A percentile compares a stretch with the other conserved stretches of the same genome.
phyloP scores from a whole-genome alignment of 1,140 invertebrate genomes.

The Polypedilum pembai region DNA sequence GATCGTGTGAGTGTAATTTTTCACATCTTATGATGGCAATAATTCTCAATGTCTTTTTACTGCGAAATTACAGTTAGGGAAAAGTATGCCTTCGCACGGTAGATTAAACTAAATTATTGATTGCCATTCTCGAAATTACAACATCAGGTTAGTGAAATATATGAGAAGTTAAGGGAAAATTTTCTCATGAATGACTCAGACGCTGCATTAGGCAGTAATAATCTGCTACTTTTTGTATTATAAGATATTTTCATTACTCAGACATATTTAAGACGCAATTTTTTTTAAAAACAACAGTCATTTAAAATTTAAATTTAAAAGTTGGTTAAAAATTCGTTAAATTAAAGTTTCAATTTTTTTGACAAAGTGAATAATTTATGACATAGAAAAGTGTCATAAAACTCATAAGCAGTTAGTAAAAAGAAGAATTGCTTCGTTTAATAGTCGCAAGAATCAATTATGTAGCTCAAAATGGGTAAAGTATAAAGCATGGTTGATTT shows the following conservation, averaged over 20 bases:
- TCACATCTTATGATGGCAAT: neutral
- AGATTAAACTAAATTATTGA: constrained; percentile 14
- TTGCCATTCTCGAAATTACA: neutral
- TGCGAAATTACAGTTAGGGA: neutral
- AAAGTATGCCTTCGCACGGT: neutral
- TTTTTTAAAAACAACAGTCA: too few species aligned
- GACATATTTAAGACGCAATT: too few species aligned
- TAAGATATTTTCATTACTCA: too few species aligned
- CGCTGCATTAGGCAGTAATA: neutral
- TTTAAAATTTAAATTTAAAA: too few species aligned
- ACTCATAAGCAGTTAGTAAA: neutral
- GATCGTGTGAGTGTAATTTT: neutral
- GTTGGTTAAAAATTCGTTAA: too few species aligned
- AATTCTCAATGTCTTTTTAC: neutral
- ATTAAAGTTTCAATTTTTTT: neutral
- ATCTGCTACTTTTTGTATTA: neutral
- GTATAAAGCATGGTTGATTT: constrained; percentile 12
- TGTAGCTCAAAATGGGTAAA: neutral
- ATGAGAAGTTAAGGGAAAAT: neutral
- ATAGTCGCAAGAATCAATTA: constrained; percentile 3
- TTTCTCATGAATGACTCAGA: constrained; percentile 32
- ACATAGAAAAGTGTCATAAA: neutral
- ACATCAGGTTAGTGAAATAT: neutral
- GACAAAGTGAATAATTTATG: neutral
- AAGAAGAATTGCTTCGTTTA: constrained; percentile 26